phyloP scores from a whole-genome alignment of 2,888 invertebrate species.

The Physocephala rufipes region DNA sequence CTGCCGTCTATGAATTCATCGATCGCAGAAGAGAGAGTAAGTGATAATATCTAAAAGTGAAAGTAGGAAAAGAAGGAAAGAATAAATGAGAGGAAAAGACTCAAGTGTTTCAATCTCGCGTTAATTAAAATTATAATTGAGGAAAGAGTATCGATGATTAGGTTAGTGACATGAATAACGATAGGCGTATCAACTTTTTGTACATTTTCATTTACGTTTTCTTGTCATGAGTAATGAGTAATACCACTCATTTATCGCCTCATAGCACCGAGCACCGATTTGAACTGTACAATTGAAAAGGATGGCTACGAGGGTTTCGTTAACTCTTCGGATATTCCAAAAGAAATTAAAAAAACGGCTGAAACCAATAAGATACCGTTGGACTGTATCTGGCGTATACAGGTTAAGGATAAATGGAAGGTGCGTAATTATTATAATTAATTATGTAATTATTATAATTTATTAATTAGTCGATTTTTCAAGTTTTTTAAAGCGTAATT shows the following conservation, averaged over 20 bases:
- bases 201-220: slow-evolving; percentile 10
- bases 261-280: slow-evolving; percentile 62
- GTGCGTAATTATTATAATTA: slow-evolving; percentile 67
- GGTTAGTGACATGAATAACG: no score
- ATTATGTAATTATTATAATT: slow-evolving; percentile 7
- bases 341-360: slow-evolving; percentile 68
- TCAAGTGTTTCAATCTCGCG: neutral
- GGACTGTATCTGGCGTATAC: slow-evolving; percentile 80
- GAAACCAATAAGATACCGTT: slow-evolving; percentile 70
- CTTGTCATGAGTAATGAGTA: no score
- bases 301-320: slow-evolving; percentile 70
- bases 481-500: neutral
- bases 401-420: slow-evolving; percentile 72
- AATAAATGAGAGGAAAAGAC: neutral
- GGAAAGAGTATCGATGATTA: neutral
- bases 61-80: no score
- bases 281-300: slow-evolving; percentile 71
- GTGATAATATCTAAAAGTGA: slow-evolving; percentile 10
- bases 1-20: slow-evolving; percentile 77
- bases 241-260: neutral
- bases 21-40: slow-evolving; percentile 70
- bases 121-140: slow-evolving; percentile 16
- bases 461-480: neutral
- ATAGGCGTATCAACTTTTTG: no score
- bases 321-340: slow-evolving; percentile 70